These are phyloP conservation scores for Aphelinus certus DNA, from an alignment of 1,140 invertebrate species.

Conservation along the genomic window DNA sequence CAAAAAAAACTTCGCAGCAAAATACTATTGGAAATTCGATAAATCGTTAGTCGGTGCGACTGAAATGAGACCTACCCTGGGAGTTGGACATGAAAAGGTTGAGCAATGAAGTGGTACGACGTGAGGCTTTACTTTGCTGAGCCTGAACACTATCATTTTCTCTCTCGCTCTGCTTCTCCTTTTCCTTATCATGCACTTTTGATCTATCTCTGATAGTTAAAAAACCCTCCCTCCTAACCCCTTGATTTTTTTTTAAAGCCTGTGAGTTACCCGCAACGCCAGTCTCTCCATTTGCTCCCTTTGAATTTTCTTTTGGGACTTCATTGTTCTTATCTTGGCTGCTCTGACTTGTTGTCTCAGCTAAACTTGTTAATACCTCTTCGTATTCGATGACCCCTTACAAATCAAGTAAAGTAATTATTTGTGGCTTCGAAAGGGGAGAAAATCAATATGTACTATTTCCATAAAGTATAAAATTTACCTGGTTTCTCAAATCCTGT, in stretches of 20 bases:
- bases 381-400: conserved; percentile 60
- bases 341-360: conserved; percentile 56
- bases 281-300: conserved; percentile 62
- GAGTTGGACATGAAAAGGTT: conserved; percentile 95
- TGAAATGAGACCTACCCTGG: conserved; percentile 75
- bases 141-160: conserved; percentile 56
- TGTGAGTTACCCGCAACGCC: conserved; percentile 65
- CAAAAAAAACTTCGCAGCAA: too few relatives aligned
- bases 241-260: conserved; percentile 61
- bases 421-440: too few relatives aligned
- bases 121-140: conserved; percentile 78
- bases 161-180: conserved; percentile 52
- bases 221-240: conserved; percentile 59
- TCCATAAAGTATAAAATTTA: conserved; percentile 52
- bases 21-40: conserved; percentile 4
- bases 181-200: conserved; percentile 63
- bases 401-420: too few relatives aligned
- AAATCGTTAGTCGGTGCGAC: conserved; percentile 18
- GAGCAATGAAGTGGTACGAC: conserved; percentile 91
- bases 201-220: conserved; percentile 52
- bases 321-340: conserved; percentile 49
- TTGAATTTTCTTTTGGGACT: conserved; percentile 58
- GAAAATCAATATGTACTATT: too few relatives aligned
- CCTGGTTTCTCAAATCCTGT: conserved; percentile 92
- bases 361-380: conserved; percentile 68